Percentiles rank a stretch among this genome's conserved stretches.
Evolutionary conservation across 1,140 invertebrate species (phyloP).

Genomic region (Zelostemma sp.): DNA sequence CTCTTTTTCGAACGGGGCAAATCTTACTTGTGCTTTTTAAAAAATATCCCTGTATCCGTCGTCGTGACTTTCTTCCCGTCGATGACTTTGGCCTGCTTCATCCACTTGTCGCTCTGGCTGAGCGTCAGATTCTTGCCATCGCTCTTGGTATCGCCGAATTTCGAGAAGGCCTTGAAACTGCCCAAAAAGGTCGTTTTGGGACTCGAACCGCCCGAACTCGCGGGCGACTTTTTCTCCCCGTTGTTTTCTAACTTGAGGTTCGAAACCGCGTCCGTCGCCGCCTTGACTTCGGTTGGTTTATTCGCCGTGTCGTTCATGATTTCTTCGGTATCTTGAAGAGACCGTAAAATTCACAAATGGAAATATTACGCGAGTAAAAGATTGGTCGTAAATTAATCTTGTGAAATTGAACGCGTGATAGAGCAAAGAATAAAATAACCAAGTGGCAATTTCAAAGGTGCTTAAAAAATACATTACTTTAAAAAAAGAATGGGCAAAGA

Average conservation of each 20-base stretch:
- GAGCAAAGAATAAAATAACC: too few relatives aligned
- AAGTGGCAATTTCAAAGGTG: too few relatives aligned
- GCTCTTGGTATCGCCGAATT: conserved; percentile 89
- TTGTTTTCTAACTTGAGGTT: conserved; percentile 58
- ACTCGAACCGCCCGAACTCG: conserved; percentile 30
- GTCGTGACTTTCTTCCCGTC: conserved; percentile 91
- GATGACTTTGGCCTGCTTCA: conserved; percentile 94
- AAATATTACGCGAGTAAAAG: too few relatives aligned
- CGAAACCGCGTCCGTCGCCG: conserved; percentile 47
- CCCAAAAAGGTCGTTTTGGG: conserved; percentile 49
- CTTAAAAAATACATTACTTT: too few relatives aligned
- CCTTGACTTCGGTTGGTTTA: conserved; percentile 21
- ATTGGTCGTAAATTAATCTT: too few relatives aligned
- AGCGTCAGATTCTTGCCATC: conserved; percentile 89
- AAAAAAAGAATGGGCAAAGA: too few relatives aligned
- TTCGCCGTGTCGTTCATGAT: not conserved
- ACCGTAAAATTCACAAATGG: not conserved
- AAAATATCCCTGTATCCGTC: conserved; percentile 89
- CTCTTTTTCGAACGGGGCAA: too few relatives aligned
- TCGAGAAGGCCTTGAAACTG: conserved; percentile 79
- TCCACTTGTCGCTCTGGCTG: conserved; percentile 94
- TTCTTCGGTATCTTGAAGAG: not conserved
- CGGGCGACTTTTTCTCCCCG: conserved; percentile 46
- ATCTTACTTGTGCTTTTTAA: conserved; percentile 87
- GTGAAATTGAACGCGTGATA: too few relatives aligned